phyloP scores from a whole-genome alignment of 2,888 invertebrate species.

The Machimus atricapillus region DNA sequence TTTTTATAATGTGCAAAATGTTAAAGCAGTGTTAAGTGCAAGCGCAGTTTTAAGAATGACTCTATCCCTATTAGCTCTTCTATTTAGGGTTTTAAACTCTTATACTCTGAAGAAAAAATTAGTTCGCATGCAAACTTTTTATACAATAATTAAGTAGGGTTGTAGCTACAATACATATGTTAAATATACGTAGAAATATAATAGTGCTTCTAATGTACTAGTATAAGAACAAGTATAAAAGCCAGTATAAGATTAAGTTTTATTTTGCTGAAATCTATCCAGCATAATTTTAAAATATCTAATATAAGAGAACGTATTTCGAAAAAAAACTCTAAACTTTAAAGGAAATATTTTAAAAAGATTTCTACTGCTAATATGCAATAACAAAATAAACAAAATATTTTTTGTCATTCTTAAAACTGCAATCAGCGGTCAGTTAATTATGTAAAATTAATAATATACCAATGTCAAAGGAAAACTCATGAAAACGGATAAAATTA shows the following conservation, averaged over 20 bases:
- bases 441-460: not conserved
- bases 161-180: not conserved
- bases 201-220: not conserved
- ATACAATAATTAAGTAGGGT: not conserved
- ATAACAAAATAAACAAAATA: not conserved
- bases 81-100: not conserved
- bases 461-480: conserved; percentile 17
- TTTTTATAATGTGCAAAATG: not conserved
- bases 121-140: not conserved
- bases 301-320: too few relatives aligned
- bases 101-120: not conserved
- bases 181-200: not conserved
- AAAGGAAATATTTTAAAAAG: too few relatives aligned
- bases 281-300: too few relatives aligned
- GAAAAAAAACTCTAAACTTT: too few relatives aligned
- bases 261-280: too few relatives aligned
- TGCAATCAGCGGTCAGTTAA: not conserved
- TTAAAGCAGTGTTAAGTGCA: not conserved
- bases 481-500: conserved; percentile 20
- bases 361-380: too few relatives aligned
- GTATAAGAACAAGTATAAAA: not conserved
- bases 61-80: not conserved
- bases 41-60: conserved; percentile 17
- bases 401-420: not conserved
- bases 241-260: not conserved